These are phyloP conservation scores for Pyrocoelia pectoralis DNA, from an alignment of 2,888 invertebrate species.

Conservation along the genomic window DNA sequence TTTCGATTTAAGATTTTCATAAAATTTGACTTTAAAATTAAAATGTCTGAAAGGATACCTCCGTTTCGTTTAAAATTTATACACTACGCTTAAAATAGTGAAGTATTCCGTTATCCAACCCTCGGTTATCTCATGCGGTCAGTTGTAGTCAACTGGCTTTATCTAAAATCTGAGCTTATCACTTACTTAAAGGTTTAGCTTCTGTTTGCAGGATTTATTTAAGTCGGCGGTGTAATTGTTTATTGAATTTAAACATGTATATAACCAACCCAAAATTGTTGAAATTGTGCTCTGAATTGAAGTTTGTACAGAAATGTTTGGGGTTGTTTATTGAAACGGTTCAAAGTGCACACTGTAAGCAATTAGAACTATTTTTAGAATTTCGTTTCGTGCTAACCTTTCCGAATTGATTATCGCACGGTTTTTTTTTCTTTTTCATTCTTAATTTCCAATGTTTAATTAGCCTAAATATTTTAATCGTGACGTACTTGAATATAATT, in stretches of 20 bases:
- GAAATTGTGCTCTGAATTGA: no score
- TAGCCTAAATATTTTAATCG: no score
- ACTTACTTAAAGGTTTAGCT: slow-evolving; percentile 42
- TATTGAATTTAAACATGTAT: neutral
- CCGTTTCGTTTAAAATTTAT: neutral
- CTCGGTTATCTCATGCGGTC: slow-evolving; percentile 39
- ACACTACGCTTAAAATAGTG: slow-evolving; percentile 12
- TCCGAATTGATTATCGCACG: no score
- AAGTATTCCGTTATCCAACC: slow-evolving; percentile 24
- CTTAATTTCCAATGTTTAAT: no score
- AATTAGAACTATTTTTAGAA: no score
- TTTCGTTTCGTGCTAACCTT: no score
- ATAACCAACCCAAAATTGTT: no score
- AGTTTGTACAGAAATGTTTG: no score
- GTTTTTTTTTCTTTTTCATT: no score
- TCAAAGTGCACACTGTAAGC: no score
- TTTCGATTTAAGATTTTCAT: neutral
- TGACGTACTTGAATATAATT: no score
- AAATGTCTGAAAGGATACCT: neutral
- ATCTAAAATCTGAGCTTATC: slow-evolving; percentile 42
- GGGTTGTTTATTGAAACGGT: no score
- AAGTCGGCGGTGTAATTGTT: slow-evolving; percentile 24
- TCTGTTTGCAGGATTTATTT: slow-evolving; percentile 36
- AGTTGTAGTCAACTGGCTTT: slow-evolving; percentile 42
- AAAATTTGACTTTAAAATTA: neutral